Evolutionary conservation across 2,797 vertebrate species (phyloP).

Genomic region (Pteropus rufus): DNA sequence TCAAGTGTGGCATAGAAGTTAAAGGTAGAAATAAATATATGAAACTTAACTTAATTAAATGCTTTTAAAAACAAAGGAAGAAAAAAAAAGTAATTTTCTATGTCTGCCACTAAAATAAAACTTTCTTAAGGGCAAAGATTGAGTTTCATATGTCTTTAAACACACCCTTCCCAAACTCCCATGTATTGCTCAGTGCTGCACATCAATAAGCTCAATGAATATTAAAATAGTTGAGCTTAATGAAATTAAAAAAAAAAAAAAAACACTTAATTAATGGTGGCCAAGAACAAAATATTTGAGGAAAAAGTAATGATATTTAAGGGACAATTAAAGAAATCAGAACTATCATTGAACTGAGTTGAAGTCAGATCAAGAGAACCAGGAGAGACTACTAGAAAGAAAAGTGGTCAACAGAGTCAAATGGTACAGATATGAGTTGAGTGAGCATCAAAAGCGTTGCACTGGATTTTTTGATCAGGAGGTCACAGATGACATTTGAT

Average conservation of each 20-base stretch:
- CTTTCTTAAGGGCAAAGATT: background rate
- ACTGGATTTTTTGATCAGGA: background rate
- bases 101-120: background rate
- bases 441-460: background rate
- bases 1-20: background rate
- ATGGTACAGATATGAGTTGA: background rate
- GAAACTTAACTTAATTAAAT: background rate
- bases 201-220: background rate
- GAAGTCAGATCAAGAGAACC: background rate
- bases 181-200: background rate
- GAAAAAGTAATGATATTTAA: background rate
- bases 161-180: background rate
- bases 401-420: background rate
- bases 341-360: background rate
- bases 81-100: background rate
- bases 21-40: background rate
- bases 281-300: background rate
- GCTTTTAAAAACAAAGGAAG: background rate
- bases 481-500: background rate
- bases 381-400: background rate
- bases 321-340: background rate
- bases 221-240: background rate
- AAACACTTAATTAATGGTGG: background rate
- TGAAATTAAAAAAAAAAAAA: background rate
- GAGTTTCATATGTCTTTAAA: background rate